Conservation (phyloP, 2,113 vertebrate genomes). For the Athene cunicularia region DNA sequence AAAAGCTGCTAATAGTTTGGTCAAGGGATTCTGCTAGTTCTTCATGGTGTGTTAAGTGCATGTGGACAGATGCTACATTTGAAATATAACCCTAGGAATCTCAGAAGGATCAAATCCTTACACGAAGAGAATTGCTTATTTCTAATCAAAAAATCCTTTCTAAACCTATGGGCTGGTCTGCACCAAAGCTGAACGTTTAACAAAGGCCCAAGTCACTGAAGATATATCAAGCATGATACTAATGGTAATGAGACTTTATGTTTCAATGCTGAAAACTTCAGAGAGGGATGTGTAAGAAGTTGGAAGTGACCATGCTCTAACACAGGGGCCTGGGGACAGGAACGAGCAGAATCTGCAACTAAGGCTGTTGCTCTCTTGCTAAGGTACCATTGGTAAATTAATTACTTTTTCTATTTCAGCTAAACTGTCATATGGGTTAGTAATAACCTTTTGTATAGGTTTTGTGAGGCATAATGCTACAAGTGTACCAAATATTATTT, state of each 20-base stretch:
- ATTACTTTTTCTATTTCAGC: background rate
- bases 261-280: background rate
- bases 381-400: background rate
- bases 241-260: background rate
- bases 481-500: background rate
- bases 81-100: background rate
- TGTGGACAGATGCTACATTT: background rate
- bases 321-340: background rate
- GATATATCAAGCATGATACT: background rate
- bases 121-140: background rate
- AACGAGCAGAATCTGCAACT: background rate
- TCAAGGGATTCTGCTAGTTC: background rate
- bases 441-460: background rate
- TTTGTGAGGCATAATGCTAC: background rate
- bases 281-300: background rate
- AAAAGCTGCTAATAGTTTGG: background rate
- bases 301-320: background rate
- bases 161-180: background rate
- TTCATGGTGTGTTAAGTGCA: background rate
- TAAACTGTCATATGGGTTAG: background rate
- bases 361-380: background rate
- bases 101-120: background rate
- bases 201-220: background rate
- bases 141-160: background rate
- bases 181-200: background rate